These are phyloP conservation scores for Drosophila nasuta DNA, from an alignment of 1,140 invertebrate species.

Conservation along the genomic window DNA sequence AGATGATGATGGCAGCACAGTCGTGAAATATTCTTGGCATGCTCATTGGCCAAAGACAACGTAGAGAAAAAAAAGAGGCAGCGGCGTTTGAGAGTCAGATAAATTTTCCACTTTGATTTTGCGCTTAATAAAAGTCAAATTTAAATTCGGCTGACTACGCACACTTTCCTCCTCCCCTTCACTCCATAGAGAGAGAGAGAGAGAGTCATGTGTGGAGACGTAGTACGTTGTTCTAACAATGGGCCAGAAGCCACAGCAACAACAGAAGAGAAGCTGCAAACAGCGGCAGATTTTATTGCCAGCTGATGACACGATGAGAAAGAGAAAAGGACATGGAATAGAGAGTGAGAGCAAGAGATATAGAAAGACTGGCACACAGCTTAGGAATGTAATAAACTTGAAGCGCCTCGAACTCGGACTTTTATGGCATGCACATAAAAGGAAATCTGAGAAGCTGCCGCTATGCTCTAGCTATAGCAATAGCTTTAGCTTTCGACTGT, in stretches of 20 bases:
- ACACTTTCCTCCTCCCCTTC: neutral
- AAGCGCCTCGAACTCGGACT: conserved; percentile 52
- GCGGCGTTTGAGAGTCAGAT: conserved; percentile 41
- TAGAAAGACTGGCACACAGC: conserved; percentile 37
- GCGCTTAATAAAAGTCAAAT: conserved; percentile 82
- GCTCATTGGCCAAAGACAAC: conserved; percentile 38
- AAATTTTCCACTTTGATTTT: conserved; percentile 81
- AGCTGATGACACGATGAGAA: conserved; percentile 45
- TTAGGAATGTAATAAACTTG: conserved; percentile 76
- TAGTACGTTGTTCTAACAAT: conserved; percentile 17
- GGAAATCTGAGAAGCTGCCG: conserved; percentile 60
- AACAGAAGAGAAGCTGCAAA: conserved; percentile 5
- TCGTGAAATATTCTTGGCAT: conserved; percentile 67
- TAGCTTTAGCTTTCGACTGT: neutral
- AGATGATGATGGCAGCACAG: neutral
- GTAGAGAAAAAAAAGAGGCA: conserved; percentile 12
- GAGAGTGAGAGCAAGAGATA: neutral
- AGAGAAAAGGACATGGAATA: neutral
- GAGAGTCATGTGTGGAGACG: conserved; percentile 37
- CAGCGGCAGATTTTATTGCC: conserved; percentile 45
- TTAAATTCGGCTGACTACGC: conserved; percentile 81
- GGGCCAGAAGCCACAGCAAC: conserved; percentile 6
- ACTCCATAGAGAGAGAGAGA: too few species aligned
- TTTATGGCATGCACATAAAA: conserved; percentile 74
- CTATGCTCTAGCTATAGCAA: neutral